Percentiles rank a stretch among this genome's conserved stretches.
These are phyloP conservation scores for Arenicola marina DNA, from an alignment of 2,888 invertebrate species.

Conservation along the genomic window DNA sequence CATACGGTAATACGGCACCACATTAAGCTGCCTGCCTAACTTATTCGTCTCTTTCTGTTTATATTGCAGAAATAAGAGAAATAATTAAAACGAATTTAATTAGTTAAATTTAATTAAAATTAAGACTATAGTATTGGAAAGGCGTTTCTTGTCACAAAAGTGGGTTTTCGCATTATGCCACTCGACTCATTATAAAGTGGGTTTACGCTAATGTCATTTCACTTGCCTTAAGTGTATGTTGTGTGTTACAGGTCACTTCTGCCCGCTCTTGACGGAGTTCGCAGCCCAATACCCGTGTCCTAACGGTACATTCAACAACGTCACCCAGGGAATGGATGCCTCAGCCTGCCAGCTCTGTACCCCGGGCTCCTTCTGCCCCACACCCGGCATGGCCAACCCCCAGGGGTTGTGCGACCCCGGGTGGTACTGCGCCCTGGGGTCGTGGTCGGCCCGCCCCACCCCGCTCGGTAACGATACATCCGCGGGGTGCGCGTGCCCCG, in stretches of 20 bases:
- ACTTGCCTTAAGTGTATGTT: too few species aligned
- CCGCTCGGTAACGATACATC: constrained; percentile 44
- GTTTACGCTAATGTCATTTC: too few species aligned
- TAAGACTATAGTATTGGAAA: constrained; percentile 11
- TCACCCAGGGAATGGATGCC: constrained; percentile 37
- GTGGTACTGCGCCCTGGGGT: constrained; percentile 49
- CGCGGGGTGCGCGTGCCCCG: constrained; percentile 43
- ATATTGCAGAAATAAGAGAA: too few species aligned
- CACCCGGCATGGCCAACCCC: constrained; percentile 37
- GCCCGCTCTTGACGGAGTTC: constrained; percentile 47
- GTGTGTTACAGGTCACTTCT: constrained; percentile 50
- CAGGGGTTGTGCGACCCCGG: constrained; percentile 49
- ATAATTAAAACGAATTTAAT: too few species aligned
- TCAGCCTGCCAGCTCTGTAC: constrained; percentile 47
- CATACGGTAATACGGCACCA: too few species aligned
- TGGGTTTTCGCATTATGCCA: too few species aligned
- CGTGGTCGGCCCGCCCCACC: constrained; percentile 47
- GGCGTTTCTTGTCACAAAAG: too few species aligned
- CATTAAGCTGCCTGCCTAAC: too few species aligned
- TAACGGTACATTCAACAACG: constrained; percentile 50
- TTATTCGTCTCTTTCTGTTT: too few species aligned
- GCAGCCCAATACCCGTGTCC: constrained; percentile 48
- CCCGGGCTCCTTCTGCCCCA: constrained; percentile 53
- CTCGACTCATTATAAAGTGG: too few species aligned
- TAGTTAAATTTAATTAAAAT: too few species aligned